These are phyloP conservation scores for Marmota flaviventris DNA, from an alignment of 2,113 vertebrate genomes.

Conservation along the genomic window DNA sequence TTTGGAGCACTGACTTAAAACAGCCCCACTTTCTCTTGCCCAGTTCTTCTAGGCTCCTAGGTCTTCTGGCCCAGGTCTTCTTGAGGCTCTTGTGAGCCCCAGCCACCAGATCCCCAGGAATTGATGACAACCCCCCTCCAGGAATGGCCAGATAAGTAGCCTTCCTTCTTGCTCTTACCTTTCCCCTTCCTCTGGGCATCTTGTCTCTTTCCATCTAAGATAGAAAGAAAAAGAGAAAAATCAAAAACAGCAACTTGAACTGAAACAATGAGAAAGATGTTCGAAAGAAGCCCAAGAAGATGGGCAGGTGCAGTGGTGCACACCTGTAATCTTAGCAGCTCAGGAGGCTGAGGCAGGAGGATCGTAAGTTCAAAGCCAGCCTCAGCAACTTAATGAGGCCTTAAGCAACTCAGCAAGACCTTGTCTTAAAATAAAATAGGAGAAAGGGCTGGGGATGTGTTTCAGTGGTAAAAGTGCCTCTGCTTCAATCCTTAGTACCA, in stretches of 20 bases:
- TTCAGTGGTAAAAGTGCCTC: no score
- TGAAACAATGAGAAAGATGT: neutral
- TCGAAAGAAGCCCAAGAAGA: neutral
- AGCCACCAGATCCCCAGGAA: neutral
- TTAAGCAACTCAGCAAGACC: no score
- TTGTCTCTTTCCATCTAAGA: neutral
- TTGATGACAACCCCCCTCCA: neutral
- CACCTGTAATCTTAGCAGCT: no score
- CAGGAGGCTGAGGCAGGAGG: no score
- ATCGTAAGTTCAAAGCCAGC: no score
- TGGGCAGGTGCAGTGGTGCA: no score
- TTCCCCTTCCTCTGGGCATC: neutral
- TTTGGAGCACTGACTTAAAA: neutral
- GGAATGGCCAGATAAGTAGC: neutral
- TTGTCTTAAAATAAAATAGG: no score
- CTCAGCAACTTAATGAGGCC: no score
- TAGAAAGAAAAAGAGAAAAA: slow-evolving; percentile 1
- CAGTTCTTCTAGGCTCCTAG: no score
- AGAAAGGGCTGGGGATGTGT: no score
- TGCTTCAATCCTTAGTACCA: no score
- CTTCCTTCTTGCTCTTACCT: neutral
- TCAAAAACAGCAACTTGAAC: neutral
- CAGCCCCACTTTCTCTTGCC: neutral
- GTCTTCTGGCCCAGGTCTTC: neutral
- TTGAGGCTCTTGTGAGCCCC: neutral